Evolutionary conservation across 2,888 invertebrate species (phyloP), one percentile per base, ranked within the genome.

Genomic region (Catonia carolina): DNA sequence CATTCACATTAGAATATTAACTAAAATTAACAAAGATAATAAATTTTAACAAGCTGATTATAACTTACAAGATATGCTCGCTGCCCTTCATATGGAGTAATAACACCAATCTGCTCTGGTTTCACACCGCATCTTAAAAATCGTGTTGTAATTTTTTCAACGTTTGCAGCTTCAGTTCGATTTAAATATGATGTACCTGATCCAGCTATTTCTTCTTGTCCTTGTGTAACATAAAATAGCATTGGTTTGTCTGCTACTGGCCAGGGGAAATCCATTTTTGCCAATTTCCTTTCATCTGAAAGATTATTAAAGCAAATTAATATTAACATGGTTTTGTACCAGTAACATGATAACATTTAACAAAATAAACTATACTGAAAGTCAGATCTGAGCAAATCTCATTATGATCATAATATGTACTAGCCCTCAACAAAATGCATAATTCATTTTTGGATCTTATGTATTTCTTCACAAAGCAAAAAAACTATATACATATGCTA

Each of bases 21-120:
- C n/a, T n/a, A n/a, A n/a, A n/a, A n/a, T n/a, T n/a, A n/a, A n/a
- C n/a, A n/a, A n/a, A n/a, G n/a, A n/a, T n/a, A n/a, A n/a, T n/a
- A n/a, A n/a, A n/a, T n/a, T n/a, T n/a, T n/a, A n/a, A n/a, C n/a
- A n/a, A n/a, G n/a, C n/a, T n/a, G n/a, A n/a, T n/a, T 6, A 27
- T 27, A 27, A 63, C 62, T 58, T 55, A 80, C 97, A 61, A 99
- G 77, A 71, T 96, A 99, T 0, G 98, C 96, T 10, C 99, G 78
- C 72, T 99, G 99, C 0, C 98, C 98, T 73, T 99, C 99, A 68
- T 99, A 99, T 0, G 99, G 99, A 0, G 99, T 99, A 61, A 99
- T 97, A 41, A 98, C 92, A 15, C 99, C 99, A 62, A 99, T 98
- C 73, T 99, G 98, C 66, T 96, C 95, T 0, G 99, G 97, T 65